These are phyloP conservation scores for Pteropus rufus DNA, from an alignment of 2,797 vertebrate genomes.

Conservation along the genomic window DNA sequence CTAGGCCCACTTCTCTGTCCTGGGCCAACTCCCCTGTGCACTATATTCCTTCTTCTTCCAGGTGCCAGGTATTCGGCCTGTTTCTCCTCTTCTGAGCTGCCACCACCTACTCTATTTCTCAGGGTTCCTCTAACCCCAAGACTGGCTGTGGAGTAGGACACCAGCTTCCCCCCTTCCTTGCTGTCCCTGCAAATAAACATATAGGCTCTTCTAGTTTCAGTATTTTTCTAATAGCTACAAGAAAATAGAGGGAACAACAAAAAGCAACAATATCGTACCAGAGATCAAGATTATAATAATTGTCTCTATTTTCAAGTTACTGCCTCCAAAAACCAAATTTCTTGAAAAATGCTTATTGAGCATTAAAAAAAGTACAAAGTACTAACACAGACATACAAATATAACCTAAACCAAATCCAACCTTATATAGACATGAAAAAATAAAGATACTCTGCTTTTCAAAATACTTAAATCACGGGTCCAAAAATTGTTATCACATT, in stretches of 20 bases:
- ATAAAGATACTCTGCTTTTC: slow-evolving; percentile 27
- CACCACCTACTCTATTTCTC: slow-evolving; percentile 72
- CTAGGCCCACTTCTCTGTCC: slow-evolving; percentile 66
- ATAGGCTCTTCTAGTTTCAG: slow-evolving; percentile 68
- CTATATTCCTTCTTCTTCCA: slow-evolving; percentile 61
- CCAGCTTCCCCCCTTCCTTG: slow-evolving; percentile 69
- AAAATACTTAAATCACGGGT: slow-evolving; percentile 51
- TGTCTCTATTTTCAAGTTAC: slow-evolving; percentile 27
- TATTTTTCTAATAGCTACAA: slow-evolving; percentile 61
- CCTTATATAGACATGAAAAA: not conserved
- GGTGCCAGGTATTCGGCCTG: slow-evolving; percentile 54
- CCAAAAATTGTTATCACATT: slow-evolving; percentile 42
- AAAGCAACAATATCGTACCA: slow-evolving; percentile 51
- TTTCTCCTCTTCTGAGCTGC: slow-evolving; percentile 68
- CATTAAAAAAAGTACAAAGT: slow-evolving; percentile 3
- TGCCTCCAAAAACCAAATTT: slow-evolving; percentile 28
- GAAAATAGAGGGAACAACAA: slow-evolving; percentile 60
- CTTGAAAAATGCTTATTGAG: not conserved
- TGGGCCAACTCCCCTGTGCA: slow-evolving; percentile 58
- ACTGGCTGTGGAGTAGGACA: slow-evolving; percentile 67
- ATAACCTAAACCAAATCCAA: slow-evolving; percentile 13
- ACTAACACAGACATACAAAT: not conserved
- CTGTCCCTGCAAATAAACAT: slow-evolving; percentile 73
- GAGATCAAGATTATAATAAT: not conserved
- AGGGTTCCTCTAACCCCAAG: slow-evolving; percentile 69